These are phyloP conservation scores for Aleadryas rufinucha DNA, from an alignment of 2,113 vertebrate species.

Conservation along the genomic window DNA sequence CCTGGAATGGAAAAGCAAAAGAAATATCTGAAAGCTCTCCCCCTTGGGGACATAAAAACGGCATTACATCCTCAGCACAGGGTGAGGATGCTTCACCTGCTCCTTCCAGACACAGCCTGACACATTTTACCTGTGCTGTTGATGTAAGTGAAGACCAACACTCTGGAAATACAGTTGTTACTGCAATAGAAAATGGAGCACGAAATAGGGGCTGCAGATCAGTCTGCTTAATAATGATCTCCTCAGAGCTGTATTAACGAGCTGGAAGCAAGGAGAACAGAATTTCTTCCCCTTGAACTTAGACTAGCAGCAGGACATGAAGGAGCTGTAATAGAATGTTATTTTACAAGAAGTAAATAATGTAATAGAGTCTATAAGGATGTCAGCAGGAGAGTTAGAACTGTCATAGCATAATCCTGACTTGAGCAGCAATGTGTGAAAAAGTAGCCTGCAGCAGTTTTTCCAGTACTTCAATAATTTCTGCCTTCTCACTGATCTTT, in stretches of 20 bases:
- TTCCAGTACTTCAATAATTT: constrained; percentile 67
- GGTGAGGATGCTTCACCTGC: background rate
- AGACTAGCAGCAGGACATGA: constrained; percentile 69
- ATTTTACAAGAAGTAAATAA: constrained; percentile 77
- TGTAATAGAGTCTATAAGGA: constrained; percentile 72
- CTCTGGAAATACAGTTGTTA: constrained; percentile 3
- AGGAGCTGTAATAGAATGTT: constrained; percentile 73
- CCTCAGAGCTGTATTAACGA: constrained; percentile 47
- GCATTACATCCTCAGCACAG: background rate
- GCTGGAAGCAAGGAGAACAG: constrained; percentile 35
- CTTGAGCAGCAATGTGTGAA: constrained; percentile 72
- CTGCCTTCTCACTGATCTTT: constrained; percentile 60
- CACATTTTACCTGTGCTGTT: background rate
- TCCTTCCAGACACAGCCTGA: background rate
- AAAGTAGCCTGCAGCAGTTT: constrained; percentile 69
- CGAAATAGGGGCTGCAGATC: constrained; percentile 49
- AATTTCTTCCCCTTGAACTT: constrained; percentile 65
- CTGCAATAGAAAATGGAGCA: constrained; percentile 56
- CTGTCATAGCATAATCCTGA: constrained; percentile 69
- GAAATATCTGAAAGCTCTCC: background rate
- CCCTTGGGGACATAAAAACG: background rate
- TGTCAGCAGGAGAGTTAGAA: constrained; percentile 73
- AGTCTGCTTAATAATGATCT: constrained; percentile 60
- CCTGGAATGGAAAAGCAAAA: background rate
- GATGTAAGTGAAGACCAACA: constrained; percentile 6